These are phyloP conservation scores for Trachelipus rathkii DNA, from an alignment of 1,140 invertebrate species.

Conservation along the genomic window DNA sequence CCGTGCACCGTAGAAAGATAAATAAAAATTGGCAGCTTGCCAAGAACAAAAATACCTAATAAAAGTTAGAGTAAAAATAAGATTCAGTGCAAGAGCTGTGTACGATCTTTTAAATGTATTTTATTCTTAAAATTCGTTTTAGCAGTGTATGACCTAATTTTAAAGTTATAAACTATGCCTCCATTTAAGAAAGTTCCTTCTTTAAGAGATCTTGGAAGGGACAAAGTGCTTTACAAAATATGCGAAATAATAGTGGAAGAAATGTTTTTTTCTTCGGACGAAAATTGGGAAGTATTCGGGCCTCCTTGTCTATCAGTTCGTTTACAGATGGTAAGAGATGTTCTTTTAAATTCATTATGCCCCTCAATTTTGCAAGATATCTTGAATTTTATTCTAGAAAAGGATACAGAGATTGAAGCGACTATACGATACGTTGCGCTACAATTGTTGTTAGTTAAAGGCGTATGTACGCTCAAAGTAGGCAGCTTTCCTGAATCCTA, in stretches of 20 bases:
- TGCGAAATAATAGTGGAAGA: conserved; percentile 26
- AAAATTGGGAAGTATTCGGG: conserved; percentile 27
- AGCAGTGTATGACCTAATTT: too few relatives aligned
- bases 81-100: too few relatives aligned
- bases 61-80: too few relatives aligned
- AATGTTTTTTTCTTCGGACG: conserved; percentile 26
- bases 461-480: conserved; percentile 7
- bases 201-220: conserved; percentile 16
- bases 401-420: conserved; percentile 21
- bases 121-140: too few relatives aligned
- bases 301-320: conserved; percentile 18
- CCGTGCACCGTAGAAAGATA: too few relatives aligned
- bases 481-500: conserved; percentile 26
- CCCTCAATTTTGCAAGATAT: conserved; percentile 12
- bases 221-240: conserved; percentile 25
- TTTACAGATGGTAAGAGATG: conserved; percentile 22
- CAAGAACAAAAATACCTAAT: too few relatives aligned
- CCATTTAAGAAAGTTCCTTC: conserved; percentile 23
- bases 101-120: too few relatives aligned
- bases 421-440: conserved; percentile 27
- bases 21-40: too few relatives aligned
- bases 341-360: conserved; percentile 20
- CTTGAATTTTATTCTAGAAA: conserved; percentile 22
- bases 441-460: conserved; percentile 24
- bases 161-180: conserved; percentile 12